Evolutionary conservation across 2,797 vertebrate species (phyloP), one percentile per base, ranked within the genome.

Genomic region (Danio aesculapii): DNA sequence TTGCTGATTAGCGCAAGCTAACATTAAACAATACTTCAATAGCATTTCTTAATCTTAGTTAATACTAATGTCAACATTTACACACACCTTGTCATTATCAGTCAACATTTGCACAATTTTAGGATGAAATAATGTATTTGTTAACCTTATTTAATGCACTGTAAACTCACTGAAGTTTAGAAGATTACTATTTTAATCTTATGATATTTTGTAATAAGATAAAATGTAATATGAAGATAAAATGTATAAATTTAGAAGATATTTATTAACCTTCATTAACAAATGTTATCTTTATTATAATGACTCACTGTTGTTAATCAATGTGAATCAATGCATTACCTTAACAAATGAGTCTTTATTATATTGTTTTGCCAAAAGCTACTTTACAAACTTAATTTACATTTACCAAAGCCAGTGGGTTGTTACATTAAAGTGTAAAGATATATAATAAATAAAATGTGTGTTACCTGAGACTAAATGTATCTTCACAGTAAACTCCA

Each of bases 381-480:
- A 58, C 30, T 62, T 63, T 43, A 10, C 39, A 9, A 9, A 30
- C 11, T n/a, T 17, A 4, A 53, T 53, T 41, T n/a, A 12, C 9
- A 41, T 43, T 43, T 17, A 17, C 6, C 30, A 53, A 41, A 70
- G 41, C 14, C 49, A 70, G 21, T 30, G 30, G 30, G 3, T 30
- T 30, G 30, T 30, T 30, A 30, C 30, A 30, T 30, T 30, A 30
- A 30, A 30, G 2, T 17, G 52, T 9, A 53, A 16, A 13, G 30
- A 1, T 9, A 19, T 55, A 3, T 43, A 71, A 17, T 71, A 1
- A 70, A 8, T 6, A 14, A n/a, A 17, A 71, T 10, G 43, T 5
- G 55, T 11, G 13, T 55, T 71, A 71, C 69, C 69, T 71, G 52
- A 19, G 1, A 55, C 16, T 17, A 71, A 71, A 44, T 55, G 16